Evolutionary conservation across 53 echinoderm and acorn worm genomes (phyloP), one percentile per base, ranked within the genome.

Genomic region (Astropecten irregularis): DNA sequence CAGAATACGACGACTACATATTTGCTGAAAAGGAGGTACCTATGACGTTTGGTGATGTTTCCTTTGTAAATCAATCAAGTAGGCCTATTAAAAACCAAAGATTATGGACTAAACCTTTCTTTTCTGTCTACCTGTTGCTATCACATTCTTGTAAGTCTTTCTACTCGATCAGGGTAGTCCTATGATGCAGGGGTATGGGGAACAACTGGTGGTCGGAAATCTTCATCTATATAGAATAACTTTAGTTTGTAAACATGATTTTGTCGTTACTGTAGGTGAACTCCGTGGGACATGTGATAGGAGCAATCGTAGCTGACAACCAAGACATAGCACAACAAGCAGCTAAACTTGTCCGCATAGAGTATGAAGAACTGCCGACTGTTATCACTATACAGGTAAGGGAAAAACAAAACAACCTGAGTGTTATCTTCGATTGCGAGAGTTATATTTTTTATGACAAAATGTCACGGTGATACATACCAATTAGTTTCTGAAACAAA

Each of bases 361-460:
- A 92, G 13, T 95, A 95, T 68, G 93, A 95, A 66, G 92, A 92
- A 20, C 31, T 95, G 8, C 86, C 91, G 30, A 16, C 72, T 9
- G 79, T 93, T 21, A 57, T 95, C 20, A 93, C 92, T 11, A 93
- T 95, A 61, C 74, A 93, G 90, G 95, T 95, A 67, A 29, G 40
- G n/a, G 10, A 3, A n/a, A n/a, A n/a, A n/a, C n/a, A n/a, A n/a
- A n/a, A n/a, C n/a, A n/a, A n/a, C n/a, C n/a, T n/a, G n/a, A n/a
- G n/a, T n/a, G n/a, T n/a, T n/a, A n/a, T n/a, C n/a, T n/a, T n/a
- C n/a, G n/a, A n/a, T n/a, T n/a, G n/a, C n/a, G n/a, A n/a, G n/a
- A n/a, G n/a, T n/a, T n/a, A n/a, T n/a, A n/a, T n/a, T n/a, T n/a
- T n/a, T n/a, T n/a, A n/a, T n/a, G n/a, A n/a, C n/a, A n/a, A n/a